phyloP scores from a whole-genome alignment of 2,888 invertebrate genomes.

The Nephrotoma appendiculata region DNA sequence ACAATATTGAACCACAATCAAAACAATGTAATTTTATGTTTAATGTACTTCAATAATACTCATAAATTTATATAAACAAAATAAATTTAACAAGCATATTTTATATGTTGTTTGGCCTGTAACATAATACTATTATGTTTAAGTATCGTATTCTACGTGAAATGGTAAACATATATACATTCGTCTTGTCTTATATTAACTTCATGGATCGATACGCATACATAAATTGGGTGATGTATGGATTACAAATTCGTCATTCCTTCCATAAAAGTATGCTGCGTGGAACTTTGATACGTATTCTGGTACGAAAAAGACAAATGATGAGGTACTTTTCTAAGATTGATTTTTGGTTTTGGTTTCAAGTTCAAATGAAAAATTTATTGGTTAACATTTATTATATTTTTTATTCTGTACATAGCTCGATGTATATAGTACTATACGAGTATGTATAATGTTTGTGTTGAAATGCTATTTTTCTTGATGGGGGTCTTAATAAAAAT shows the following conservation, averaged over 20 bases:
- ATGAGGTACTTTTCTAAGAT: neutral
- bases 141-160: neutral
- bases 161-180: neutral
- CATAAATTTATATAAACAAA: neutral
- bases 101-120: neutral
- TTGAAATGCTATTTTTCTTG: no score
- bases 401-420: neutral
- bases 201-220: neutral
- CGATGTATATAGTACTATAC: no score
- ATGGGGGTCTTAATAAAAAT: no score
- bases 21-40: neutral
- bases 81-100: neutral
- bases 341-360: neutral
- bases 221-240: no score
- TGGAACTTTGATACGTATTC: neutral
- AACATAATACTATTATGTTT: neutral
- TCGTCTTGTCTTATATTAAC: neutral
- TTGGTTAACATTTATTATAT: neutral
- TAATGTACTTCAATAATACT: neutral
- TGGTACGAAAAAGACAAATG: neutral
- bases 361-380: neutral
- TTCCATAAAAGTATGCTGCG: no score
- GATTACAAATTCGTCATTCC: no score
- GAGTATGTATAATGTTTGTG: no score
- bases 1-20: neutral